phyloP scores from a whole-genome alignment of 2,888 invertebrate genomes.

The Fragum fragum region DNA sequence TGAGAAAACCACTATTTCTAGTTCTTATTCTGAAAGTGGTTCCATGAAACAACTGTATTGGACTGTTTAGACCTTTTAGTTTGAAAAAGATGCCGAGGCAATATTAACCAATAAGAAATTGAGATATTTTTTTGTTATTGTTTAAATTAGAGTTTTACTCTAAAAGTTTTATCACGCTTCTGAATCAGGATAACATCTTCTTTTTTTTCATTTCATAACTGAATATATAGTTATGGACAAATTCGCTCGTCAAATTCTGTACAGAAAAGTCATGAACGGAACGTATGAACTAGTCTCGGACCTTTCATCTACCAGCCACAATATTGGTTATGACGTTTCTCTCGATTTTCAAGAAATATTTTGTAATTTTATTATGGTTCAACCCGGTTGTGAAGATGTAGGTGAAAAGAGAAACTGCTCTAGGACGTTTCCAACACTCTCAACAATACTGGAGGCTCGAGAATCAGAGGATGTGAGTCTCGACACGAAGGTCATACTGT shows the following conservation, averaged over 20 bases:
- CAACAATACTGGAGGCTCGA: background rate
- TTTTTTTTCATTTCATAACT: too few relatives aligned
- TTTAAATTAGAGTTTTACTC: too few relatives aligned
- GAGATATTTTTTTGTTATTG: too few relatives aligned
- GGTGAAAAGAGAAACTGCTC: constrained; percentile 17
- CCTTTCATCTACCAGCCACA: background rate
- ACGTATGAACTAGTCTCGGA: background rate
- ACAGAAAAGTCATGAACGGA: background rate
- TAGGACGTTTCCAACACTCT: constrained; percentile 5
- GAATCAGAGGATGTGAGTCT: constrained; percentile 20
- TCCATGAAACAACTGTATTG: too few relatives aligned
- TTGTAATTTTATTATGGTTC: constrained; percentile 26
- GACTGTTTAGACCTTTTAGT: too few relatives aligned
- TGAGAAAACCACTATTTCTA: too few relatives aligned
- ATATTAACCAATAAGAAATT: too few relatives aligned
- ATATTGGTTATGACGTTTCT: background rate
- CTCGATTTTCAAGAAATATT: constrained; percentile 24
- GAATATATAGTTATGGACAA: background rate
- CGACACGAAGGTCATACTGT: constrained; percentile 50
- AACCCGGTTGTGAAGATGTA: constrained; percentile 9
- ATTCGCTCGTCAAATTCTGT: background rate
- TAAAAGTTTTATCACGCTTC: too few relatives aligned
- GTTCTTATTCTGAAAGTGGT: too few relatives aligned
- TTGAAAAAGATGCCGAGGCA: too few relatives aligned
- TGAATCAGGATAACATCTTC: too few relatives aligned